Conservation (phyloP, 2,888 invertebrate genomes). For the Mimas tiliae region DNA sequence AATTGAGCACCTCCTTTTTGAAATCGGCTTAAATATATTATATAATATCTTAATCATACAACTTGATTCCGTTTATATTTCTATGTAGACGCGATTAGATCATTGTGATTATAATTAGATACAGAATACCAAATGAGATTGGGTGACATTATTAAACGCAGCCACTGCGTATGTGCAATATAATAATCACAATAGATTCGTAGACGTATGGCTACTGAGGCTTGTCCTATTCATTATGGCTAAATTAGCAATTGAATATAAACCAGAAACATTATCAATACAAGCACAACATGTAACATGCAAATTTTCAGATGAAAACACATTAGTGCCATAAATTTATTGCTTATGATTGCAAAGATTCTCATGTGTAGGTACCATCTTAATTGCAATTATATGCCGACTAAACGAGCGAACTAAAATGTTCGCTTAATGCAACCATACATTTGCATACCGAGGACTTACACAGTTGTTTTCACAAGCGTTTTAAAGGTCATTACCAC, state of each 20-base stretch:
- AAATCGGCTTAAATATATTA: too few relatives aligned
- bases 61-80: background rate
- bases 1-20: too few relatives aligned
- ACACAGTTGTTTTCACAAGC: background rate
- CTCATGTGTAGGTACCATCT: constrained; percentile 32
- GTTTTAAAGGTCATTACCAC: too few relatives aligned
- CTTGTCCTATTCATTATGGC: constrained; percentile 10
- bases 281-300: constrained; percentile 49
- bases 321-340: constrained; percentile 54
- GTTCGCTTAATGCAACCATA: background rate
- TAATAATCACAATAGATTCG: background rate
- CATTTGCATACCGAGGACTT: constrained; percentile 3
- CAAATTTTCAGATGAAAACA: constrained; percentile 52
- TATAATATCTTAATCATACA: background rate
- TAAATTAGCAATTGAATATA: constrained; percentile 52
- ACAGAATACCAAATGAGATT: background rate
- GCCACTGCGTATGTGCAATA: background rate
- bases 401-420: too few relatives aligned
- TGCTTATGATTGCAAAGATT: constrained; percentile 41
- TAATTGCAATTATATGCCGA: constrained; percentile 11
- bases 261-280: constrained; percentile 47
- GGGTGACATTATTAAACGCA: constrained; percentile 1
- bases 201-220: background rate
- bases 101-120: constrained; percentile 8
- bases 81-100: background rate